A percentile compares a stretch with the other conserved stretches of the same genome.
These are phyloP conservation scores for Asteroscopus sphinx DNA, from an alignment of 2,888 invertebrate species.

Conservation along the genomic window DNA sequence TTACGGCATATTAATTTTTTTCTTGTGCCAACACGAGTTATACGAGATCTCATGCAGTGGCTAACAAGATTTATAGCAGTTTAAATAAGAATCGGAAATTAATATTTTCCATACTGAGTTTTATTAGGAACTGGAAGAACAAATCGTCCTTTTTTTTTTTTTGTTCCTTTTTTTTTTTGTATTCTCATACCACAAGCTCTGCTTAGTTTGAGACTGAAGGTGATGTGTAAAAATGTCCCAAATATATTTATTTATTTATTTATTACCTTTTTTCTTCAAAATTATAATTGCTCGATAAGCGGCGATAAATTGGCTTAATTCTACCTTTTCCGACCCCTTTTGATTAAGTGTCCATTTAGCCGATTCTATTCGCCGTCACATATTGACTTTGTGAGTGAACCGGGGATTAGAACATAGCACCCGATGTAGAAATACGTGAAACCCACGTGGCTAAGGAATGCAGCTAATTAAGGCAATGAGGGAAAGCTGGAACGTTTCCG, in stretches of 20 bases:
- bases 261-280: constrained; percentile 11
- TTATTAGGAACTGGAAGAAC: no score
- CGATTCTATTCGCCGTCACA: constrained; percentile 14
- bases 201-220: no score
- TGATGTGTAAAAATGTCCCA: no score
- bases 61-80: no score
- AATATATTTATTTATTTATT: no score
- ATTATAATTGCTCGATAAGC: constrained; percentile 30
- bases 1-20: no score
- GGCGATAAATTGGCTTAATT: constrained; percentile 33
- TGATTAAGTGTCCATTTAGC: constrained; percentile 30
- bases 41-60: no score
- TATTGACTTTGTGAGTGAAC: constrained; percentile 41
- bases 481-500: constrained; percentile 22
- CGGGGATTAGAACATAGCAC: neutral
- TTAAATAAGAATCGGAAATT: no score
- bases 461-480: constrained; percentile 45
- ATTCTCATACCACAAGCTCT: no score
- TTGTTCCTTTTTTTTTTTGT: no score
- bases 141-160: neutral
- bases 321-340: constrained; percentile 16
- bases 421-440: constrained; percentile 18
- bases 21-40: no score
- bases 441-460: constrained; percentile 32
- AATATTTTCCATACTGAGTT: no score